Conservation (phyloP, 2,797 vertebrate species). For the Dendrocincla tyrannina region DNA sequence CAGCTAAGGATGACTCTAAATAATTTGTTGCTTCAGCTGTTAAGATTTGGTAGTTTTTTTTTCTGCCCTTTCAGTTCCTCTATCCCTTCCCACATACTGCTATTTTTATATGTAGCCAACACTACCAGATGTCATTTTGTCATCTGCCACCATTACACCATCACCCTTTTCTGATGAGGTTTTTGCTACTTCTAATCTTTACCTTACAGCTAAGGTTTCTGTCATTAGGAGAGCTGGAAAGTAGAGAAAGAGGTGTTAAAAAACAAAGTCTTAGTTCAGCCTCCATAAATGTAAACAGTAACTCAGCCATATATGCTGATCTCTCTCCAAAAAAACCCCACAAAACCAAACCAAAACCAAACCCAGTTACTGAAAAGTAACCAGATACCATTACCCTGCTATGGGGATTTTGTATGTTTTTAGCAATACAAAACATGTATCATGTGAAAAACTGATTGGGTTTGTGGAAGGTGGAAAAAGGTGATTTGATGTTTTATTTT, state of each 20-base stretch:
- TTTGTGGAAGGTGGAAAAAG: neutral
- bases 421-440: neutral
- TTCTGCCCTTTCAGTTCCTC: neutral
- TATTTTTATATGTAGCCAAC: conserved; percentile 18
- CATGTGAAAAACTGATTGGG: neutral
- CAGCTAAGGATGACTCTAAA: neutral
- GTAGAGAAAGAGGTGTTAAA: neutral
- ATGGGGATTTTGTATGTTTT: neutral
- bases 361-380: neutral
- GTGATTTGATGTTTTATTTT: neutral
- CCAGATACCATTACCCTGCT: neutral
- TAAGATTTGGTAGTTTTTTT: neutral
- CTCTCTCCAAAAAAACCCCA: neutral
- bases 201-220: neutral
- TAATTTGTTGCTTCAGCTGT: conserved; percentile 43
- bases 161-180: neutral
- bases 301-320: neutral
- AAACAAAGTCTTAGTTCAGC: neutral
- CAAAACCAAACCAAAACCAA: neutral
- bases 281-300: neutral
- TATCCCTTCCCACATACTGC: neutral
- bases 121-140: neutral
- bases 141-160: neutral
- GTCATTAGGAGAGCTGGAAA: neutral
- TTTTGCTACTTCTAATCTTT: neutral